Base-by-base conservation (phyloP, 2,888 invertebrate genomes). In the Pomacea canaliculata region DNA sequence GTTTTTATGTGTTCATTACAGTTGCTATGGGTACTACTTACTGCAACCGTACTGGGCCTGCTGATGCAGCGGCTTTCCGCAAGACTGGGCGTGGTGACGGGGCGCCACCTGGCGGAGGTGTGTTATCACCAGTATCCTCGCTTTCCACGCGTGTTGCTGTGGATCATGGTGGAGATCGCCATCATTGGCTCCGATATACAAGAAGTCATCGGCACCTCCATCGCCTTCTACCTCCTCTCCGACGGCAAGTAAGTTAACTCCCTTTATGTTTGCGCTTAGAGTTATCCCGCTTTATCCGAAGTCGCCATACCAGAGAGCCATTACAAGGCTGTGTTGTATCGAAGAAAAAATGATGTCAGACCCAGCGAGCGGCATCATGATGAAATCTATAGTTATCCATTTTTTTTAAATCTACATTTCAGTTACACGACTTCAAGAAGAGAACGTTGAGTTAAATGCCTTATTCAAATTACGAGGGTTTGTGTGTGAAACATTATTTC, bases 151-250 rank as follows among this genome's bases (percentile, higher is more conserved):
- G 86, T 95, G 68, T 91, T 96, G 78, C 91, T 97, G 63, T 97
- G 96, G 96, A 93, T 96, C 76, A 96, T 96, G 96, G 94, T 96
- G 78, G 97, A 97, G 92, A 94, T 97, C 80, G 96, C 96, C 1
- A 96, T 97, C 85, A 96, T 97, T 83, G 96, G 87, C 19, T 87
- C 87, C 23, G 88, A 88, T 77, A 88, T 89, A 86, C 96, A 96
- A 91, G 96, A 96, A 79, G 96, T 96, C 62, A 96, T 97, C 84
- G 96, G 96, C 79, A 96, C 96, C 12, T 95, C 96, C 3, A 95
- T 96, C 83, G 96, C 96, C 8, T 93, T 97, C 82, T 95, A 94
- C 90, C 92, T 97, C 66, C 91, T 97, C 72, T 95, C 95, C 12
- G 94, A 94, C 90, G 94, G 94, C 93, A 90, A 90, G 95, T 96